Base-by-base conservation (phyloP, 2,888 invertebrate species). In the Agriotes lineatus region DNA sequence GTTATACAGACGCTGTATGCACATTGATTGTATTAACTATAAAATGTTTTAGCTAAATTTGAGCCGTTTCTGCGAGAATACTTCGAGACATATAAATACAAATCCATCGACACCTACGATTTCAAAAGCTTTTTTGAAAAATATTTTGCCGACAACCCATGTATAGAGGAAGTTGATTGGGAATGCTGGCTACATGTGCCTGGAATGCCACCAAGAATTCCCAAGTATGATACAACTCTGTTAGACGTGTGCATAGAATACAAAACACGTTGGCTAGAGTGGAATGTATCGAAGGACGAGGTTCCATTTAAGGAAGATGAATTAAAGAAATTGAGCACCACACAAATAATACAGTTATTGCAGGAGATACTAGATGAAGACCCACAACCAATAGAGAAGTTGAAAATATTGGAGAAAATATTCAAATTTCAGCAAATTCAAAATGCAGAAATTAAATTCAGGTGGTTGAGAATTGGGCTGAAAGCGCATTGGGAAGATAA, bases 181-280 rank as follows among this genome's bases (percentile, higher is more conserved):
- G 85, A 94, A 42, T 80, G 88, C 0, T 97, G 97, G 97, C 85
- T 97, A 1, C 85, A 90, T 79, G 86, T 86, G 30, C 89, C 92
- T 50, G 98, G 97, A 60, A 95, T 97, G 94, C 97, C 97, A 0
- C 93, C 93, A 0, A 86, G 92, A 14, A 93, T 94, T 79, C 96
- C 96, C 4, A 84, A 89, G 89, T 96, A 87, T 80, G 92, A 96
- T 82, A 88, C 86, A 44, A 87, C 90, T 1, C 85, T 94, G 76
- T 88, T 89, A 0, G 86, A 90, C 71, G 87, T 86, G 0, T 91
- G 92, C 69, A 86, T 85, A 2, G 80, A 85, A 0, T 83, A 95
- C 6, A 85, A 89, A 3, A 78, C 86, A 2, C 77, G 77, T 6
- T 91, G 92, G 91, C 77, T 85, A 19, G 74, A 81, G 0, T 86